These are phyloP conservation scores for Siniperca knerii DNA, from an alignment of 2,113 vertebrate genomes.

Conservation along the genomic window DNA sequence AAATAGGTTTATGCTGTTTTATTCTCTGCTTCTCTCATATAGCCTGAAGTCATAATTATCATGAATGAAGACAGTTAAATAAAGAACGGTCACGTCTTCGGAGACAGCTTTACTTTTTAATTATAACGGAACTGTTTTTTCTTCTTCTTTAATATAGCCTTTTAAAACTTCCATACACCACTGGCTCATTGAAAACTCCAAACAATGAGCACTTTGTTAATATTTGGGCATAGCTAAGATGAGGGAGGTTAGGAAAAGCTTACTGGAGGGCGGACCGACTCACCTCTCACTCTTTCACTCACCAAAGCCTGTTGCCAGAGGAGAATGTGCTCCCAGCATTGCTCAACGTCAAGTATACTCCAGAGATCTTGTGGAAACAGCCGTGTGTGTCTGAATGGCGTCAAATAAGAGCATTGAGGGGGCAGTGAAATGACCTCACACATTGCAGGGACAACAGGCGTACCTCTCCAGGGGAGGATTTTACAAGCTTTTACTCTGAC, in stretches of 20 bases:
- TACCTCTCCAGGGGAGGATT: slow-evolving; percentile 31
- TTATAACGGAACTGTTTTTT: slow-evolving; percentile 48
- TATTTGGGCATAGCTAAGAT: slow-evolving; percentile 67
- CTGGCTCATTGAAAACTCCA: slow-evolving; percentile 62
- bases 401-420: slow-evolving; percentile 44
- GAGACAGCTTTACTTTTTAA: slow-evolving; percentile 63
- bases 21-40: slow-evolving; percentile 1
- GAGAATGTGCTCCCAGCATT: slow-evolving; percentile 37
- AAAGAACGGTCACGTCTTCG: slow-evolving; percentile 27
- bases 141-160: not conserved
- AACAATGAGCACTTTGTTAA: slow-evolving; percentile 83
- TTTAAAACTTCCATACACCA: slow-evolving; percentile 32
- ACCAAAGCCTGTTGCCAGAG: slow-evolving; percentile 49
- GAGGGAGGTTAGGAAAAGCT: slow-evolving; percentile 73
- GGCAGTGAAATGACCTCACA: slow-evolving; percentile 52
- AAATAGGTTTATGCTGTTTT: slow-evolving; percentile 16
- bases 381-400: not conserved
- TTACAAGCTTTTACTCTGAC: slow-evolving; percentile 40
- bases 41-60: slow-evolving; percentile 50
- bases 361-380: slow-evolving; percentile 42
- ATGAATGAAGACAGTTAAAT: slow-evolving; percentile 56
- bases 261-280: slow-evolving; percentile 51
- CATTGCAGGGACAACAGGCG: slow-evolving; percentile 40
- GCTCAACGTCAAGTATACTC: slow-evolving; percentile 34
- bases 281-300: slow-evolving; percentile 44